Percentiles rank a stretch among this genome's conserved stretches.
Evolutionary conservation across 1,140 invertebrate genomes (phyloP).

Genomic region (Cyclargus thomasi): DNA sequence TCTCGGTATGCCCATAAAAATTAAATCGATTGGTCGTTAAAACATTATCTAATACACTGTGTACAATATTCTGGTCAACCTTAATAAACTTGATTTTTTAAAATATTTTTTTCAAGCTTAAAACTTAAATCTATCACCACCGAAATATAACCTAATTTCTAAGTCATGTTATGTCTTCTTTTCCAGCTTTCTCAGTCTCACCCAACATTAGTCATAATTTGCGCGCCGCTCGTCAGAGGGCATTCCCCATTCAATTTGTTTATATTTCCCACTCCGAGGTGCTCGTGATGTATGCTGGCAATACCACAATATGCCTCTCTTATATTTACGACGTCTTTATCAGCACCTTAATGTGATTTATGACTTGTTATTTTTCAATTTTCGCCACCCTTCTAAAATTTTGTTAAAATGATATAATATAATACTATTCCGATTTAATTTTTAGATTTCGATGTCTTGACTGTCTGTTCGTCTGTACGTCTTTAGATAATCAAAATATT

Average conservation of each 20-base stretch:
- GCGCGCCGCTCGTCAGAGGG: conserved; percentile 53
- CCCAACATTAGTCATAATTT: conserved; percentile 66
- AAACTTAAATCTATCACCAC: too few species aligned
- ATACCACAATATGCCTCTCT: conserved; percentile 56
- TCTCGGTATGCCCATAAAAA: too few species aligned
- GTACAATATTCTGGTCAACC: too few species aligned
- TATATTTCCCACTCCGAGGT: conserved; percentile 67
- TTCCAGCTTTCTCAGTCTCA: background rate
- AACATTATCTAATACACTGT: too few species aligned
- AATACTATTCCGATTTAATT: too few species aligned
- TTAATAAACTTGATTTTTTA: too few species aligned
- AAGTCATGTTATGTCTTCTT: background rate
- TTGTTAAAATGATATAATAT: background rate
- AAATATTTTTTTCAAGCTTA: too few species aligned
- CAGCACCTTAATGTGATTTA: conserved; percentile 49
- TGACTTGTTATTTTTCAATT: conserved; percentile 21
- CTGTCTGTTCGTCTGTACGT: too few species aligned
- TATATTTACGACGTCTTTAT: conserved; percentile 60
- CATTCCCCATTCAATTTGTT: conserved; percentile 71
- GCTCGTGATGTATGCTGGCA: conserved; percentile 52
- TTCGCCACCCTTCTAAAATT: background rate
- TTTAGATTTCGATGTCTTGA: too few species aligned
- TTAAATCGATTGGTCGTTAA: too few species aligned
- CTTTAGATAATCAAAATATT: too few species aligned
- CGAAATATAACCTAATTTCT: too few species aligned